These are phyloP conservation scores for Adelphocoris suturalis DNA, from an alignment of 2,888 invertebrate genomes.

Conservation along the genomic window DNA sequence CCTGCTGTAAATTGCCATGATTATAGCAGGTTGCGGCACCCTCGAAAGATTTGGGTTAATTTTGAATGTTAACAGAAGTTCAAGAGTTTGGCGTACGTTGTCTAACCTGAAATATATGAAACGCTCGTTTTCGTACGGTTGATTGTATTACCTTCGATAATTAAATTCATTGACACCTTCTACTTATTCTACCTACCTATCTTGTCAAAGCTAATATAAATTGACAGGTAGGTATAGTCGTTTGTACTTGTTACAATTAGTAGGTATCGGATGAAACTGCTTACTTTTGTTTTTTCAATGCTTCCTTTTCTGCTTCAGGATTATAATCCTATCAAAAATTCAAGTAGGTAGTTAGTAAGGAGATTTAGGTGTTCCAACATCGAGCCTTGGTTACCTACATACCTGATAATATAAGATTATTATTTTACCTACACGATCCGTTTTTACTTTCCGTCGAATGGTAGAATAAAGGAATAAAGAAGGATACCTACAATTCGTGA, in stretches of 20 bases:
- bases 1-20: conserved; percentile 67
- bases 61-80: conserved; percentile 61
- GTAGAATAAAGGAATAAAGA: too few species aligned
- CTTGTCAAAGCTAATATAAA: too few species aligned
- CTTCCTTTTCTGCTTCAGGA: not conserved
- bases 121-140: not conserved
- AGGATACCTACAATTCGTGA: too few species aligned
- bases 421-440: too few species aligned
- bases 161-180: not conserved
- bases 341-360: too few species aligned
- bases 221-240: too few species aligned
- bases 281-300: conserved; percentile 24
- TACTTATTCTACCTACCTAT: conserved; percentile 10
- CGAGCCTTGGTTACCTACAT: too few species aligned
- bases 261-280: not conserved
- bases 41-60: conserved; percentile 56
- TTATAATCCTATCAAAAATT: not conserved
- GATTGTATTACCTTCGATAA: not conserved
- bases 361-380: too few species aligned
- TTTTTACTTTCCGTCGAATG: too few species aligned
- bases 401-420: too few species aligned
- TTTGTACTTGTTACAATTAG: too few species aligned
- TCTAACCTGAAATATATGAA: conserved; percentile 56
- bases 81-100: conserved; percentile 58
- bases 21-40: conserved; percentile 60